These are phyloP conservation scores for Ophion ellenae DNA, from an alignment of 2,888 invertebrate species.

Conservation along the genomic window DNA sequence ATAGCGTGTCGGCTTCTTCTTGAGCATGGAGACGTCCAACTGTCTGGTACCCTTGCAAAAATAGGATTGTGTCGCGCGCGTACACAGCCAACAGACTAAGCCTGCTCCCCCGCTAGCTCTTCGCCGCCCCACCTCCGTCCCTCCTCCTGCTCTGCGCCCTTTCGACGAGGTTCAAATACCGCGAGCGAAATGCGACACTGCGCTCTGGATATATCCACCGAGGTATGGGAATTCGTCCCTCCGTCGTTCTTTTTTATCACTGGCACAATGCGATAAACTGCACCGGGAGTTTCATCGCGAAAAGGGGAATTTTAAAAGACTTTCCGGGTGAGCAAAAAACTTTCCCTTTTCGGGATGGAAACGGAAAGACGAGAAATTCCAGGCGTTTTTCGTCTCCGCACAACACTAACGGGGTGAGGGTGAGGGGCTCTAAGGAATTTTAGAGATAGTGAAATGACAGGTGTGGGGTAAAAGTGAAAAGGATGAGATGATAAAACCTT, in stretches of 20 bases:
- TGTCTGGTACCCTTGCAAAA: conserved; percentile 81
- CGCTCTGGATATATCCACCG: conserved; percentile 16
- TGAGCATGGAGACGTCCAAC: conserved; percentile 78
- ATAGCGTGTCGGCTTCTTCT: conserved; percentile 51
- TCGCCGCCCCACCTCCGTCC: conserved; percentile 35
- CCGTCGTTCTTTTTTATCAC: background rate
- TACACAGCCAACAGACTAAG: conserved; percentile 40
- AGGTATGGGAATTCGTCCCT: background rate
- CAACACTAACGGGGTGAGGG: no score
- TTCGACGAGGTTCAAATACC: conserved; percentile 25
- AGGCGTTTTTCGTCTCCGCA: no score
- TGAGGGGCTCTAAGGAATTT: no score
- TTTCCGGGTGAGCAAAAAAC: no score
- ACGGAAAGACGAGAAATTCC: no score
- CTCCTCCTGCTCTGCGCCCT: conserved; percentile 18
- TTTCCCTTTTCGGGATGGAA: no score
- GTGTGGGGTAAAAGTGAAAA: no score
- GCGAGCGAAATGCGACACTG: conserved; percentile 42
- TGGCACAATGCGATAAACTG: background rate
- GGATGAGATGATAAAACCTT: no score
- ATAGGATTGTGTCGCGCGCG: conserved; percentile 75
- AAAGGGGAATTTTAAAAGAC: background rate
- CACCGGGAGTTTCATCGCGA: background rate
- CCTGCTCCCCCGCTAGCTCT: conserved; percentile 25
- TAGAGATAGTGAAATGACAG: no score